These are phyloP conservation scores for Eupsittula cactorum DNA, from an alignment of 2,113 vertebrate genomes.

Conservation along the genomic window DNA sequence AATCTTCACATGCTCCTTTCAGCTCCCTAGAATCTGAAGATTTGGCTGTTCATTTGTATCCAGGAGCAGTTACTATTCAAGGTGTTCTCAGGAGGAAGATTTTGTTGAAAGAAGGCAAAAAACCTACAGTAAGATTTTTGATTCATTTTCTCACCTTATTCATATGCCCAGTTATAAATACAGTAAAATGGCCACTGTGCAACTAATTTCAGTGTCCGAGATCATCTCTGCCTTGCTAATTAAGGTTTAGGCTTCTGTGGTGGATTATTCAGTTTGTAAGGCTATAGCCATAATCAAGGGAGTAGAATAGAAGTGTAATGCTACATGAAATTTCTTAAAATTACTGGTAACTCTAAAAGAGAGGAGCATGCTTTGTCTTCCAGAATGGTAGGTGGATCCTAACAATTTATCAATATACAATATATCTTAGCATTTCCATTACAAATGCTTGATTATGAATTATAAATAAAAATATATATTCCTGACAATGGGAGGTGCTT, in stretches of 20 bases:
- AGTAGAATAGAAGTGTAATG: background rate
- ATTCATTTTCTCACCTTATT: background rate
- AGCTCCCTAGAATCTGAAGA: slow-evolving; percentile 97
- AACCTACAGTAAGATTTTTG: slow-evolving; percentile 88
- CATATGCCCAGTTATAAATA: background rate
- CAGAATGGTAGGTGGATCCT: background rate
- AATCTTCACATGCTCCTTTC: slow-evolving; percentile 50
- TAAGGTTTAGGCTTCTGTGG: background rate
- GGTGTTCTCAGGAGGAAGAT: slow-evolving; percentile 96
- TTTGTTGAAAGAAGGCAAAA: slow-evolving; percentile 97
- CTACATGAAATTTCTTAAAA: background rate
- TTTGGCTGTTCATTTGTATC: slow-evolving; percentile 94
- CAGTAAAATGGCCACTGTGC: background rate
- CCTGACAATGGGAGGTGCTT: background rate
- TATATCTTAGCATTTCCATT: background rate
- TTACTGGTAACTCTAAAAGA: background rate
- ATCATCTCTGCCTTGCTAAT: background rate
- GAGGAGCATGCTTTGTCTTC: background rate
- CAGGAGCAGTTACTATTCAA: slow-evolving; percentile 94
- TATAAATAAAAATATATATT: background rate
- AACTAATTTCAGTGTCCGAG: background rate
- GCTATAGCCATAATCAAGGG: background rate
- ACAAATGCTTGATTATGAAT: background rate
- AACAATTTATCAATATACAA: background rate
- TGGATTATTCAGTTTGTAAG: background rate